A percentile compares a stretch with the other conserved stretches of the same genome.
Evolutionary conservation across 1,140 invertebrate genomes (phyloP).

Genomic region (Lamellibrachia luymesi): DNA sequence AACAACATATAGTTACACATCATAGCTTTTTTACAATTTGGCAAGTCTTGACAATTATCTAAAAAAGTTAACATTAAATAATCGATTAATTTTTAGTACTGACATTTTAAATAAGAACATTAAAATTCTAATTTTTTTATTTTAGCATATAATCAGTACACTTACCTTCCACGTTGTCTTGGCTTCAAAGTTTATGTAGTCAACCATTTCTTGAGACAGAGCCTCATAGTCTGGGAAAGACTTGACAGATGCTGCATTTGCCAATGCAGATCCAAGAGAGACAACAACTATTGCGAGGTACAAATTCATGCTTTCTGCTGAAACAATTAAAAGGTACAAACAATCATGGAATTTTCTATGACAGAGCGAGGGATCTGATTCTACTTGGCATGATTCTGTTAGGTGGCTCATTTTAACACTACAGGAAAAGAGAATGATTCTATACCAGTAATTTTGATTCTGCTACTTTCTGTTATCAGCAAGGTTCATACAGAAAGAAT

Average conservation of each 20-base stretch:
- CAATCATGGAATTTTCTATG: too few species aligned
- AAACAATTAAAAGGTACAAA: not conserved
- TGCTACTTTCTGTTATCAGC: too few species aligned
- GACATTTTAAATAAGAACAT: too few species aligned
- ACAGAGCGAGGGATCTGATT: too few species aligned
- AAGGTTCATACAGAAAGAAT: too few species aligned
- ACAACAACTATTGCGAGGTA: not conserved
- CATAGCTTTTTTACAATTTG: not conserved
- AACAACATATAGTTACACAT: not conserved
- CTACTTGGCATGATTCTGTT: too few species aligned
- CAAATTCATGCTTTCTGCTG: not conserved
- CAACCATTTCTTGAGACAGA: slow-evolving; percentile 41
- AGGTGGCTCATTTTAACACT: too few species aligned
- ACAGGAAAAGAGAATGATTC: too few species aligned
- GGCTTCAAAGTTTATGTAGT: slow-evolving; percentile 35
- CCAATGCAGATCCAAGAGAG: not conserved
- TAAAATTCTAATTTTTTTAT: too few species aligned
- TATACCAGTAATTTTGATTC: too few species aligned
- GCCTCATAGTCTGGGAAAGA: slow-evolving; percentile 8
- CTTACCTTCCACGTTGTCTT: slow-evolving; percentile 67
- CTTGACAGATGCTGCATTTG: not conserved
- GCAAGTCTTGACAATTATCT: not conserved
- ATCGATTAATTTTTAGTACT: not conserved
- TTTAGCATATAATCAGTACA: too few species aligned
- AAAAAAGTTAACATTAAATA: not conserved